phyloP scores from a whole-genome alignment of 2,888 invertebrate species.

The Hymenopus coronatus region DNA sequence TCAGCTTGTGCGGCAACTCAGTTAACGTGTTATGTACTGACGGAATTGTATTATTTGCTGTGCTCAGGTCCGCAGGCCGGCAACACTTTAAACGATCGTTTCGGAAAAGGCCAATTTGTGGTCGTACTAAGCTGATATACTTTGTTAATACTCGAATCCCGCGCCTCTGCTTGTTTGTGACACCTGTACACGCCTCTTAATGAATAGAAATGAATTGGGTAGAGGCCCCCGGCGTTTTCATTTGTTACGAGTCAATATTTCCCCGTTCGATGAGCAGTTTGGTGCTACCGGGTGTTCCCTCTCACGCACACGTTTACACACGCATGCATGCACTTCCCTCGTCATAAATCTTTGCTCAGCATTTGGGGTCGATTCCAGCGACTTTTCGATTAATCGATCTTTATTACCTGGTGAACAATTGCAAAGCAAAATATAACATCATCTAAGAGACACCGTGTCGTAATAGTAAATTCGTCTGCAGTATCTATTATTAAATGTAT shows the following conservation, averaged over 20 bases:
- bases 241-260: conserved; percentile 10
- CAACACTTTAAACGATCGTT: neutral
- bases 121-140: neutral
- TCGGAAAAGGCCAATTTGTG: neutral
- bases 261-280: conserved; percentile 10
- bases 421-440: too few species aligned
- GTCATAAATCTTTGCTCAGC: neutral
- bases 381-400: neutral
- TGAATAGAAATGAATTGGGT: conserved; percentile 17
- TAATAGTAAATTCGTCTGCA: too few species aligned
- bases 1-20: neutral
- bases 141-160: neutral
- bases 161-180: neutral
- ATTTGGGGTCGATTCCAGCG: neutral
- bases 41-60: neutral
- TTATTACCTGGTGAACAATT: too few species aligned
- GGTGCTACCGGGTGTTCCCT: neutral
- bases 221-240: neutral
- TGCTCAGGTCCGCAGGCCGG: neutral
- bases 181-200: conserved; percentile 9
- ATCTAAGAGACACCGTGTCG: too few species aligned
- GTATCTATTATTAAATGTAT: too few species aligned
- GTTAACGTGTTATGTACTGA: neutral
- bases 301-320: neutral
- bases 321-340: neutral